Evolutionary conservation across 30 jellyfish, hydroid and myxozoan species (phyloP).

Genomic region (Aurelia sp.): DNA sequence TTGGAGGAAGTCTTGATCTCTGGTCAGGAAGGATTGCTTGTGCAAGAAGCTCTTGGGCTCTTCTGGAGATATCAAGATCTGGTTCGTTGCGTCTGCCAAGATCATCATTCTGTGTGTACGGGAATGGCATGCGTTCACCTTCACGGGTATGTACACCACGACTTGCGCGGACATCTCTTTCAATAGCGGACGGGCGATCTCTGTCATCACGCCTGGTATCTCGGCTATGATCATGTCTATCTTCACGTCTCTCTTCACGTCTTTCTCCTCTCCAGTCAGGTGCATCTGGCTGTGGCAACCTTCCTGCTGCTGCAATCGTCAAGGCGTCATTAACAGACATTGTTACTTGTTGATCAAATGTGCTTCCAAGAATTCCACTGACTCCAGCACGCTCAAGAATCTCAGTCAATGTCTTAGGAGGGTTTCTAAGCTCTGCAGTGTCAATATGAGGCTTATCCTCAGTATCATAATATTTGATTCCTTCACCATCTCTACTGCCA

Average conservation of each 20-base stretch:
- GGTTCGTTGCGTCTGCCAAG: slow-evolving; percentile 34
- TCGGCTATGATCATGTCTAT: slow-evolving; percentile 14
- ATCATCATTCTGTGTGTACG: slow-evolving; percentile 19
- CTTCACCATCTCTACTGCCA: slow-evolving; percentile 79
- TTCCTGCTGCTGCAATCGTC: slow-evolving; percentile 54
- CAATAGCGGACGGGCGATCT: slow-evolving; percentile 27
- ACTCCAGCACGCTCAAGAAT: slow-evolving; percentile 97
- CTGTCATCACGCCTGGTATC: slow-evolving; percentile 41
- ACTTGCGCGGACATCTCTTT: slow-evolving; percentile 44
- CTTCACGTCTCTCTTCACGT: slow-evolving; percentile 44
- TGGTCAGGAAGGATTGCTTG: slow-evolving; percentile 51
- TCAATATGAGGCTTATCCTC: slow-evolving; percentile 71
- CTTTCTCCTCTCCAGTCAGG: slow-evolving; percentile 67
- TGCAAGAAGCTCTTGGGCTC: slow-evolving; percentile 71
- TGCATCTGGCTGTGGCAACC: slow-evolving; percentile 27
- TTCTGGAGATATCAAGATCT: slow-evolving; percentile 50
- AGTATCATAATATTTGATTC: slow-evolving; percentile 47
- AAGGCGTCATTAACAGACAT: slow-evolving; percentile 49
- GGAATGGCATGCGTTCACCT: slow-evolving; percentile 11
- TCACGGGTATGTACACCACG: slow-evolving; percentile 10
- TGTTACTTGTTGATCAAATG: slow-evolving; percentile 59
- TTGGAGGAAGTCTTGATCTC: slow-evolving; percentile 48
- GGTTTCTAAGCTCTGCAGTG: slow-evolving; percentile 54
- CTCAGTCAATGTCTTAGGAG: slow-evolving; percentile 93
- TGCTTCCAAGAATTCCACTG: slow-evolving; percentile 92